Evolutionary conservation across 2,113 vertebrate genomes (phyloP).

Genomic region (Megaleporinus macrocephalus): DNA sequence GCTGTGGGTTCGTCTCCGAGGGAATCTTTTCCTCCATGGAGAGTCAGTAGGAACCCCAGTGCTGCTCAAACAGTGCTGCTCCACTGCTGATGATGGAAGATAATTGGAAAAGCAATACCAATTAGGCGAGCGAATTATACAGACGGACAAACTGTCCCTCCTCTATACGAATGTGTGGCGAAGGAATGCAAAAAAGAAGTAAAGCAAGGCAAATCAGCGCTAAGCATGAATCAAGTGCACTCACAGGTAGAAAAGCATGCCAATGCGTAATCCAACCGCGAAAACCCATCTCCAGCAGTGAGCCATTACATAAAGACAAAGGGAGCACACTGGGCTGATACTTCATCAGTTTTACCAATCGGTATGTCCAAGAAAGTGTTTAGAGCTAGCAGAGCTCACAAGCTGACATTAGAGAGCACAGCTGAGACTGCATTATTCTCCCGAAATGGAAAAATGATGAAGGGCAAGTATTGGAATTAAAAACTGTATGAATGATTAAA

Average conservation of each 20-base stretch:
- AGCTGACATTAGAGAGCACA: conserved; percentile 26
- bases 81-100: conserved; percentile 43
- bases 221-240: conserved; percentile 34
- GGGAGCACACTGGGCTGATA: background rate
- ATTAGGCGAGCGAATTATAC: conserved; percentile 44
- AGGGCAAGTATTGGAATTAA: conserved; percentile 16
- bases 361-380: conserved; percentile 19
- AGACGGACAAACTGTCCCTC: conserved; percentile 36
- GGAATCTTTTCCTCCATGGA: background rate
- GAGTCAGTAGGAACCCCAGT: conserved; percentile 28
- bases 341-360: conserved; percentile 20
- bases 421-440: conserved; percentile 34
- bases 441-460: conserved; percentile 18
- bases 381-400: conserved; percentile 14
- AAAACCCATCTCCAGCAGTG: background rate
- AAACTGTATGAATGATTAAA: conserved; percentile 47
- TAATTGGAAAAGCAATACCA: conserved; percentile 54
- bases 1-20: conserved; percentile 30
- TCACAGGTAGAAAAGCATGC: conserved; percentile 26
- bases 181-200: background rate
- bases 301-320: conserved; percentile 20
- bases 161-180: conserved; percentile 15
- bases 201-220: conserved; percentile 39
- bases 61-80: conserved; percentile 31
- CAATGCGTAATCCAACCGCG: conserved; percentile 27